These are phyloP conservation scores for Xenotilapia longispinis DNA, from an alignment of 2,113 vertebrate genomes.

Conservation along the genomic window DNA sequence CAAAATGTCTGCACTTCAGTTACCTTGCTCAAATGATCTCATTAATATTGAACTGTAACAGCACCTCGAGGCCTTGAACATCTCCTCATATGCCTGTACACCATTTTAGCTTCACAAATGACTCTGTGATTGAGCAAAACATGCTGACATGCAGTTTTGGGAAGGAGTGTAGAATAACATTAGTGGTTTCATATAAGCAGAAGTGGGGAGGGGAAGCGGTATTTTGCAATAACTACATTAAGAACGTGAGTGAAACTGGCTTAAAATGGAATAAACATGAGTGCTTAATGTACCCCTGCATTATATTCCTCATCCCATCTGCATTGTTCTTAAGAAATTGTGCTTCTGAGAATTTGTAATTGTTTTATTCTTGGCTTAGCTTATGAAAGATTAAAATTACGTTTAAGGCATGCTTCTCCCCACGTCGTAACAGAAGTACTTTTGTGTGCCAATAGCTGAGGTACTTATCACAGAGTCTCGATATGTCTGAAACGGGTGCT, in stretches of 20 bases:
- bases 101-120: conserved; percentile 36
- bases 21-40: conserved; percentile 37
- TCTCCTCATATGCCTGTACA: conserved; percentile 2
- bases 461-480: conserved; percentile 28
- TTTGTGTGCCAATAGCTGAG: conserved; percentile 31
- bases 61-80: conserved; percentile 22
- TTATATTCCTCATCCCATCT: conserved; percentile 20
- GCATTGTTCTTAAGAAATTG: conserved; percentile 48
- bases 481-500: conserved; percentile 22
- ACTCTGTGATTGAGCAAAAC: conserved; percentile 45
- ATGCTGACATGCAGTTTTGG: conserved; percentile 54
- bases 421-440: conserved; percentile 4
- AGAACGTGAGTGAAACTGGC: conserved; percentile 39
- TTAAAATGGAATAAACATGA: conserved; percentile 60
- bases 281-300: conserved; percentile 39
- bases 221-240: conserved; percentile 59
- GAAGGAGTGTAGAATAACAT: conserved; percentile 21
- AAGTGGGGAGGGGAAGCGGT: not conserved
- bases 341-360: conserved; percentile 55
- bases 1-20: conserved; percentile 25
- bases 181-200: conserved; percentile 41
- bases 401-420: conserved; percentile 32
- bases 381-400: conserved; percentile 51
- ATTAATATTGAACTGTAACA: conserved; percentile 52
- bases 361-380: conserved; percentile 52